phyloP scores from a whole-genome alignment of 2,113 vertebrate species.

The Nansenia antarctica region DNA sequence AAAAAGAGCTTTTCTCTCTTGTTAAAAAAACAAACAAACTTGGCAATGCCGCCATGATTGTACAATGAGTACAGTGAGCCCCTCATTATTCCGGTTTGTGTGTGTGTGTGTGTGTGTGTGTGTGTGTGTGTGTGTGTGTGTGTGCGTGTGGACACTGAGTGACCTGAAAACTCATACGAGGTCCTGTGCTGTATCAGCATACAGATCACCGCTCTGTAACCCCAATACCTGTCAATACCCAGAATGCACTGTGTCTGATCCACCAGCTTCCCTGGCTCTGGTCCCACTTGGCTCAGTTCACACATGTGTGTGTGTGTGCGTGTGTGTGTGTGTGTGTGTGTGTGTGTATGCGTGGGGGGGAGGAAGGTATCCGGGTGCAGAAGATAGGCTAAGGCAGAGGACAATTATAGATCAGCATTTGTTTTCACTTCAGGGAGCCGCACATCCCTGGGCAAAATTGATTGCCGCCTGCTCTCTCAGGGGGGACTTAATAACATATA shows the following conservation, averaged over 20 bases:
- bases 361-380: background rate
- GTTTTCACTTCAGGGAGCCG: slow-evolving; percentile 71
- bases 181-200: slow-evolving; percentile 58
- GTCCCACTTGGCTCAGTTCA: slow-evolving; percentile 58
- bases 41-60: background rate
- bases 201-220: slow-evolving; percentile 61
- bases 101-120: background rate
- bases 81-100: no score
- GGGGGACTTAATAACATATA: slow-evolving; percentile 75
- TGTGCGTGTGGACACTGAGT: slow-evolving; percentile 48
- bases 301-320: slow-evolving; percentile 48
- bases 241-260: slow-evolving; percentile 44
- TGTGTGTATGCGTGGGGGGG: slow-evolving; percentile 27
- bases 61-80: background rate
- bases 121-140: slow-evolving; percentile 33
- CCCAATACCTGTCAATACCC: slow-evolving; percentile 66
- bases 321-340: slow-evolving; percentile 42
- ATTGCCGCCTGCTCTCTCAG: slow-evolving; percentile 54
- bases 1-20: no score
- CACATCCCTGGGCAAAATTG: slow-evolving; percentile 68
- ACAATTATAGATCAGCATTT: slow-evolving; percentile 77
- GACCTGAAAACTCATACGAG: slow-evolving; percentile 55
- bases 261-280: slow-evolving; percentile 36
- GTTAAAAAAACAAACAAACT: no score
- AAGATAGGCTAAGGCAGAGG: slow-evolving; percentile 42